phyloP scores from a whole-genome alignment of 1,140 invertebrate genomes.

The Plutomurus gul region DNA sequence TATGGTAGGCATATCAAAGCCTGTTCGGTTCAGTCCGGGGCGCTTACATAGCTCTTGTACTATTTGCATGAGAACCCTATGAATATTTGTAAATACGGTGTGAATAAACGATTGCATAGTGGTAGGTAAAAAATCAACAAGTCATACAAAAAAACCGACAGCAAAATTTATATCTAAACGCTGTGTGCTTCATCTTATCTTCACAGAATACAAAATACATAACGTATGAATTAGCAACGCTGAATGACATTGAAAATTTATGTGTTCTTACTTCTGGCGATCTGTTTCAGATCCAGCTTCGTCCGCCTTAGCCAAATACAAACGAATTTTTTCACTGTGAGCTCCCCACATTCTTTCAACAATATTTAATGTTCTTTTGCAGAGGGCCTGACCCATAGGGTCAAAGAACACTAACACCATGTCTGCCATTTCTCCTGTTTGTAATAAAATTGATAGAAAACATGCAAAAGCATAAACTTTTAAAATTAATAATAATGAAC shows the following conservation, averaged over 20 bases:
- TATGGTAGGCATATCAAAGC: slow-evolving; percentile 70
- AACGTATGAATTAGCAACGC: no score
- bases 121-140: not conserved
- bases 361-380: slow-evolving; percentile 66
- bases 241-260: no score
- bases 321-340: slow-evolving; percentile 64
- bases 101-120: not conserved
- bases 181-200: no score
- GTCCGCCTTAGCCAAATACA: slow-evolving; percentile 68
- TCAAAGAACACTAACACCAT: slow-evolving; percentile 70
- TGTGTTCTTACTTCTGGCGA: slow-evolving; percentile 57
- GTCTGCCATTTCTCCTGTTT: slow-evolving; percentile 65
- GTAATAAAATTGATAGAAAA: no score
- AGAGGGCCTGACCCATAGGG: slow-evolving; percentile 68
- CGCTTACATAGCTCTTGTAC: slow-evolving; percentile 69
- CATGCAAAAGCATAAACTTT: not conserved
- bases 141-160: no score
- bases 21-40: slow-evolving; percentile 65
- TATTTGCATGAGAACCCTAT: slow-evolving; percentile 70
- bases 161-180: no score
- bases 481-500: not conserved
- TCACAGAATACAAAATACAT: no score
- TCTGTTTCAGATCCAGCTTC: slow-evolving; percentile 68
- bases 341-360: slow-evolving; percentile 64
- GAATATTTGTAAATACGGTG: not conserved